phyloP scores from a whole-genome alignment of 2,888 invertebrate species.

The Ischnus inquisitorius region DNA sequence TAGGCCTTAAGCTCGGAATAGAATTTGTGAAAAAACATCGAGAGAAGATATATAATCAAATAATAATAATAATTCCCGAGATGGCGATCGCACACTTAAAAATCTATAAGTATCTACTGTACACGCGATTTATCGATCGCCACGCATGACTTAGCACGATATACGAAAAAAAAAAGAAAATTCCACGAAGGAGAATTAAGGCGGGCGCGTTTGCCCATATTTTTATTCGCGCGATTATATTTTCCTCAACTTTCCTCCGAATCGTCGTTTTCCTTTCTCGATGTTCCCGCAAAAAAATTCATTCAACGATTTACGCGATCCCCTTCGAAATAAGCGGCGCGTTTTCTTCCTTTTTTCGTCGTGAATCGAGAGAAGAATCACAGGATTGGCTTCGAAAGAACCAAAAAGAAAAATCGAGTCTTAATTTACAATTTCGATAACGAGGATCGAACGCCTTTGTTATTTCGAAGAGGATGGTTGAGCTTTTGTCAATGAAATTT shows the following conservation, averaged over 20 bases:
- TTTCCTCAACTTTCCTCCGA: neutral
- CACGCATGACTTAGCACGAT: slow-evolving; percentile 39
- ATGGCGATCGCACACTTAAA: slow-evolving; percentile 32
- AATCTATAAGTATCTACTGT: slow-evolving; percentile 60
- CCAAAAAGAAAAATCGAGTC: neutral
- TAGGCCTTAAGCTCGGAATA: slow-evolving; percentile 47
- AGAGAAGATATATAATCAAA: slow-evolving; percentile 5
- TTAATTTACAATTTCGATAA: neutral
- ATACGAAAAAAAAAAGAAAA: slow-evolving; percentile 50
- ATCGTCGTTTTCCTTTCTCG: neutral
- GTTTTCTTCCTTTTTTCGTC: neutral
- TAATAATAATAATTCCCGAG: slow-evolving; percentile 30
- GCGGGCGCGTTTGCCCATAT: neutral
- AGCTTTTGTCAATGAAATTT: neutral
- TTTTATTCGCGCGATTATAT: neutral
- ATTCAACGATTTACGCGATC: neutral
- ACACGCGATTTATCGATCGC: slow-evolving; percentile 57
- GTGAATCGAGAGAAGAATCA: neutral
- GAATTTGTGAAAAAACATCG: slow-evolving; percentile 27
- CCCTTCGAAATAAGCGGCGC: neutral
- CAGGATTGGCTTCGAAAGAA: neutral
- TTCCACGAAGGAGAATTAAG: slow-evolving; percentile 12
- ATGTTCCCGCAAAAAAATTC: neutral
- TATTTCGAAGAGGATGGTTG: neutral
- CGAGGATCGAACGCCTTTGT: neutral